Evolutionary conservation across 2,888 invertebrate species (phyloP).

Genomic region (Folsomia manolachei): DNA sequence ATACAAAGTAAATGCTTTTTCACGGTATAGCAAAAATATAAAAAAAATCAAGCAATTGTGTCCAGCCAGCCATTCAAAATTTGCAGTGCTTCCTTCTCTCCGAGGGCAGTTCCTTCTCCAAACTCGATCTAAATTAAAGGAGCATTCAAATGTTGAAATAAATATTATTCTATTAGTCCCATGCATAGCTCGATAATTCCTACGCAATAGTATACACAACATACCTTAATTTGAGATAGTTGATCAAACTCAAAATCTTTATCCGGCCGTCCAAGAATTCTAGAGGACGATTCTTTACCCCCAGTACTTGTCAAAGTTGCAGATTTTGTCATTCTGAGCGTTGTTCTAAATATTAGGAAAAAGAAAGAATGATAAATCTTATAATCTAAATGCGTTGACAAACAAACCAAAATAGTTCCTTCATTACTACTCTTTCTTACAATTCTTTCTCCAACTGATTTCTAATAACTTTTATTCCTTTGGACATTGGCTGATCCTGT

Average conservation of each 20-base stretch:
- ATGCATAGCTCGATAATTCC: slow-evolving; percentile 51
- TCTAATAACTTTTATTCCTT: slow-evolving; percentile 75
- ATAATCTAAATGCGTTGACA: not conserved
- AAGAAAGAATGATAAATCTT: slow-evolving; percentile 4
- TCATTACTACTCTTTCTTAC: slow-evolving; percentile 59
- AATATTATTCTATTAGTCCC: not conserved
- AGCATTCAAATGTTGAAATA: not conserved
- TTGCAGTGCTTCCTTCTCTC: slow-evolving; percentile 64
- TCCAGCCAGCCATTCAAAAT: slow-evolving; percentile 71
- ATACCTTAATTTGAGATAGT: slow-evolving; percentile 63
- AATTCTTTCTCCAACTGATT: slow-evolving; percentile 84
- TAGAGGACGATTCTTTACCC: slow-evolving; percentile 40
- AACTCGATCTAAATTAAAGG: slow-evolving; percentile 57
- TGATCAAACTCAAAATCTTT: slow-evolving; percentile 82
- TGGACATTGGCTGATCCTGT: slow-evolving; percentile 85
- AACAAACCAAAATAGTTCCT: slow-evolving; percentile 8
- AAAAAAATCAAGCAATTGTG: slow-evolving; percentile 58
- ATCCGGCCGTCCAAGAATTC: slow-evolving; percentile 68
- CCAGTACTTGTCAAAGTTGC: slow-evolving; percentile 62
- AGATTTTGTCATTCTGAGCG: slow-evolving; percentile 78
- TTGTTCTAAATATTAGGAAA: slow-evolving; percentile 62
- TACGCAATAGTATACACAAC: too few relatives aligned
- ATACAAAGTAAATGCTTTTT: too few relatives aligned
- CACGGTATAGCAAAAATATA: too few relatives aligned
- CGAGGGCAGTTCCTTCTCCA: slow-evolving; percentile 59